A percentile compares a stretch with the other conserved stretches of the same genome.
phyloP scores from a whole-genome alignment of 2,113 vertebrate species.

The Pachyramphus minor region DNA sequence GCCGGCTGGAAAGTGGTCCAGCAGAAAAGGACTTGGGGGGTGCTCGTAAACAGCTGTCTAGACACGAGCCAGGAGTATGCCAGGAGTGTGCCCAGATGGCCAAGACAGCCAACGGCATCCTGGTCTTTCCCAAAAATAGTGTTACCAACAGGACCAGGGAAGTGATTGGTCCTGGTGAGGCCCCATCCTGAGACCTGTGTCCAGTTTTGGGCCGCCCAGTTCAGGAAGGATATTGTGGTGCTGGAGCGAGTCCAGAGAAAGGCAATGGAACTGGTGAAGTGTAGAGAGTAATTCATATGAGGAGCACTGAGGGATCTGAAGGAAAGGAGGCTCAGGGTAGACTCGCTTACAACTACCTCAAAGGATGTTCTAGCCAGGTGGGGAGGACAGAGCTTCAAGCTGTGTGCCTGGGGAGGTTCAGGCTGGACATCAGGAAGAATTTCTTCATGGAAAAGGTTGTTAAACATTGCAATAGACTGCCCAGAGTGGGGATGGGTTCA shows the following conservation, averaged over 20 bases:
- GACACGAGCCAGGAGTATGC: neutral
- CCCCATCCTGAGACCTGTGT: fast-evolving
- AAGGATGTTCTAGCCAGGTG: neutral
- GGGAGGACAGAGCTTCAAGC: neutral
- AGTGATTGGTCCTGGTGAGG: fast-evolving
- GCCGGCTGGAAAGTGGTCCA: neutral
- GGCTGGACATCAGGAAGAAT: neutral
- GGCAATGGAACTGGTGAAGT: neutral
- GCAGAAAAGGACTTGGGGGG: neutral
- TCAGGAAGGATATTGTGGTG: no score
- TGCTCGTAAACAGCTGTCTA: neutral
- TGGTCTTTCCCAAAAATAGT: neutral
- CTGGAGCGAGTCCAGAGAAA: neutral
- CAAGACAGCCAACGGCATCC: neutral
- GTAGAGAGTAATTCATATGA: neutral
- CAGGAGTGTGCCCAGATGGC: no score
- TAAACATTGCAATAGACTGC: neutral
- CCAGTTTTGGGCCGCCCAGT: neutral
- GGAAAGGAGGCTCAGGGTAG: neutral
- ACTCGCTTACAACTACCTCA: neutral
- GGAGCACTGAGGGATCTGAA: neutral
- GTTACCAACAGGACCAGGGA: neutral
- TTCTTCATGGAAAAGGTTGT: neutral
- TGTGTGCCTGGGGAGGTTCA: neutral
- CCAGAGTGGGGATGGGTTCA: no score